A percentile compares a stretch with the other conserved stretches of the same genome.
phyloP scores from a whole-genome alignment of 2,113 vertebrate genomes.

The Heterochromis multidens region DNA sequence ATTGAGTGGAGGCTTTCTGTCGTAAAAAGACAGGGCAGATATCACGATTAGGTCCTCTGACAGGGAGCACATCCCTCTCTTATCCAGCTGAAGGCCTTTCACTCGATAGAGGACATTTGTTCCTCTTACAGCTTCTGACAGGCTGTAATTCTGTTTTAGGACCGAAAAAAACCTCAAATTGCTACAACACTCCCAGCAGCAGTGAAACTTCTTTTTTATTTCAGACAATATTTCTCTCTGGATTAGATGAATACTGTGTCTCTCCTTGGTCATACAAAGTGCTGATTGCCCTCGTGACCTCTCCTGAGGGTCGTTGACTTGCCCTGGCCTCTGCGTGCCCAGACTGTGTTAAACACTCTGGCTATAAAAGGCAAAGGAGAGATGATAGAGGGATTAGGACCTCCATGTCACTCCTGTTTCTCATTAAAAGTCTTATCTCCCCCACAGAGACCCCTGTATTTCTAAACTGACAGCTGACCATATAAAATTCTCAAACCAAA shows the following conservation, averaged over 20 bases:
- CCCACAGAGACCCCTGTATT: background rate
- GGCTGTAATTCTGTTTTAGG: constrained; percentile 52
- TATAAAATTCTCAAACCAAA: constrained; percentile 7
- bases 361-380: constrained; percentile 38
- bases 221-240: constrained; percentile 9
- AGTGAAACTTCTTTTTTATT: background rate
- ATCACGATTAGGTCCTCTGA: constrained; percentile 4
- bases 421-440: constrained; percentile 22
- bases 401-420: constrained; percentile 23
- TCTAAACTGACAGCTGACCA: background rate
- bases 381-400: constrained; percentile 33
- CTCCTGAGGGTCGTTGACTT: constrained; percentile 32
- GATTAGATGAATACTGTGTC: constrained; percentile 1
- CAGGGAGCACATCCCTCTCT: background rate
- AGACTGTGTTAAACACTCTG: constrained; percentile 23
- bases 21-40: background rate
- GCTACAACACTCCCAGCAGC: background rate
- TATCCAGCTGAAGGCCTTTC: constrained; percentile 7
- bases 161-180: constrained; percentile 17
- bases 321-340: constrained; percentile 20
- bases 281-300: constrained; percentile 38
- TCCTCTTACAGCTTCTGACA: constrained; percentile 33
- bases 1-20: constrained; percentile 7
- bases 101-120: background rate
- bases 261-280: constrained; percentile 14